A percentile compares a stretch with the other conserved stretches of the same genome.
Evolutionary conservation across 2,888 invertebrate species (phyloP).

Genomic region (Drosophila crucigera): DNA sequence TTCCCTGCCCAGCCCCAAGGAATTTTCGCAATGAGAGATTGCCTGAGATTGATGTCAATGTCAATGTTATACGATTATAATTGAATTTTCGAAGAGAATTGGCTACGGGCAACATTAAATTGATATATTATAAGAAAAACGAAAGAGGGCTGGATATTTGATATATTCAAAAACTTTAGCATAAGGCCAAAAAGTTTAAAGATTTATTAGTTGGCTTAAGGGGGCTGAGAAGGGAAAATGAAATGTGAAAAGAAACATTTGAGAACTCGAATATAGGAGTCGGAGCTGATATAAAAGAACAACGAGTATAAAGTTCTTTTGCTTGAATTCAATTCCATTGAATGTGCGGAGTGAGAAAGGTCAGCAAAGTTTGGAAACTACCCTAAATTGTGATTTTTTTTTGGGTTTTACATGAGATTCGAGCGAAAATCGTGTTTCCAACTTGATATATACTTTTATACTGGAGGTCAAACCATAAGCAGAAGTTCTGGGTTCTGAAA

Average conservation of each 20-base stretch:
- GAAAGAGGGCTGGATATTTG: neutral
- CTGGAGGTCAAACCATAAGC: neutral
- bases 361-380: neutral
- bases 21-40: constrained; percentile 1
- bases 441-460: neutral
- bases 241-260: neutral
- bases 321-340: neutral
- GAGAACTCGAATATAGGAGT: neutral
- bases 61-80: neutral
- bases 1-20: constrained; percentile 3
- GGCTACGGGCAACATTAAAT: neutral
- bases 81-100: constrained; percentile 9
- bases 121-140: neutral
- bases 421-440: neutral
- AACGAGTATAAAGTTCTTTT: neutral
- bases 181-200: neutral
- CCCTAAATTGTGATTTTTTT: neutral
- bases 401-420: neutral
- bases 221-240: neutral
- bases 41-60: constrained; percentile 2
- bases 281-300: neutral
- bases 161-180: constrained; percentile 4
- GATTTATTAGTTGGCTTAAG: neutral
- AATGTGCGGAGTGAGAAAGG: neutral
- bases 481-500: neutral